A percentile compares a stretch with the other conserved stretches of the same genome.
Evolutionary conservation across 2,113 vertebrate genomes (phyloP).

Genomic region (Desmodus rotundus): DNA sequence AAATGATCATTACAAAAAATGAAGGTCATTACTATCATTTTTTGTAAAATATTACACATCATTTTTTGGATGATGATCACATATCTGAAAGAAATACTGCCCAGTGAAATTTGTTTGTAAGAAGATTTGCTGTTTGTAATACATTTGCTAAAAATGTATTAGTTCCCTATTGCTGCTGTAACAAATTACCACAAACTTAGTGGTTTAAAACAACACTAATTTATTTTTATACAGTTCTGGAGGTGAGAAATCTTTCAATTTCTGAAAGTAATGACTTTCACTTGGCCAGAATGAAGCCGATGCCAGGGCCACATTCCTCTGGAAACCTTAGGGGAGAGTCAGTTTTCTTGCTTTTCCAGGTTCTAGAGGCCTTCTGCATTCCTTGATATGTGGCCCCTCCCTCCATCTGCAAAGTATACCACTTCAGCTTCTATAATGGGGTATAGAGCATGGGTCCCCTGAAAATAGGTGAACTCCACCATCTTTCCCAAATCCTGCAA

Average conservation of each 20-base stretch:
- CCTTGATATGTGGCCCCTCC: not conserved
- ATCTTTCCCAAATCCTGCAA: too few relatives aligned
- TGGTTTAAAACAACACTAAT: not conserved
- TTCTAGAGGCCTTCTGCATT: not conserved
- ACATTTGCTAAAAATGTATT: too few relatives aligned
- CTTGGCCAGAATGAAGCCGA: not conserved
- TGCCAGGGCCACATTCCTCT: not conserved
- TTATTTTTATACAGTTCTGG: not conserved
- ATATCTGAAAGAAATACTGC: not conserved
- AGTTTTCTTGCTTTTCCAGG: not conserved
- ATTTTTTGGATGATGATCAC: not conserved
- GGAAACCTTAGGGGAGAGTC: not conserved
- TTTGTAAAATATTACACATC: too few relatives aligned
- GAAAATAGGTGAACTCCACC: too few relatives aligned
- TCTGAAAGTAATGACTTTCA: not conserved
- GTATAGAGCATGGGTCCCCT: too few relatives aligned
- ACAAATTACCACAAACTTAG: not conserved
- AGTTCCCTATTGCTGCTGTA: not conserved
- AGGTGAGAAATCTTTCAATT: conserved; percentile 7
- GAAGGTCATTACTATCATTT: not conserved
- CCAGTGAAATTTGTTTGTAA: not conserved
- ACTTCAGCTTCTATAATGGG: not conserved
- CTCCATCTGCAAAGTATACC: not conserved
- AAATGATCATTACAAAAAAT: too few relatives aligned
- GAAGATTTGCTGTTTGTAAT: not conserved